These are phyloP conservation scores for Hydra vulgaris DNA, from an alignment of 30 jellyfish, hydroid and myxozoan species.

Conservation along the genomic window DNA sequence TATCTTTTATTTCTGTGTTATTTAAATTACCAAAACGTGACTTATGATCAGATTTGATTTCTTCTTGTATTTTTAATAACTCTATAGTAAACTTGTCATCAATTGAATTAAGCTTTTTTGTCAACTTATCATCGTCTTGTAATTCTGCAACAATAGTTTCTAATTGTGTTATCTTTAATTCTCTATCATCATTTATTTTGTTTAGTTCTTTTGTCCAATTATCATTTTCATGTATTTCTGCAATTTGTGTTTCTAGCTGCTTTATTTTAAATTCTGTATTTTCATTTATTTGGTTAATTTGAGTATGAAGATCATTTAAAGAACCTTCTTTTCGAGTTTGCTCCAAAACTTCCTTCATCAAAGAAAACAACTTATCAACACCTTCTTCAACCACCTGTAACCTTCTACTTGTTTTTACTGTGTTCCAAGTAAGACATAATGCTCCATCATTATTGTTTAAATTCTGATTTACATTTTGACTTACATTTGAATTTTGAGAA, in stretches of 20 bases:
- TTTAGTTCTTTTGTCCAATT: neutral
- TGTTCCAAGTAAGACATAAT: constrained; percentile 43
- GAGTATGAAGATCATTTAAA: neutral
- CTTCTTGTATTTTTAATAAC: neutral
- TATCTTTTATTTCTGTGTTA: neutral
- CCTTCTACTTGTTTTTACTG: constrained; percentile 35
- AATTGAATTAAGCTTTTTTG: neutral
- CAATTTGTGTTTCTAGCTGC: neutral
- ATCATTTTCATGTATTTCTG: neutral
- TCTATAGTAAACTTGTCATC: neutral
- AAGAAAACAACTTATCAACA: constrained; percentile 51
- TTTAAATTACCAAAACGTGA: neutral
- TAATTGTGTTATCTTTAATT: neutral
- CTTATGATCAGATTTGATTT: neutral
- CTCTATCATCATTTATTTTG: neutral
- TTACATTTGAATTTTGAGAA: neutral
- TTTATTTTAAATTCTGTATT: neutral
- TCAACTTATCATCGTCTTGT: neutral
- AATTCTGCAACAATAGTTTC: neutral
- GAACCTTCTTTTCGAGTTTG: neutral
- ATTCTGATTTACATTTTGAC: neutral
- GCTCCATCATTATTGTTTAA: neutral
- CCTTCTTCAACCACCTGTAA: constrained; percentile 63
- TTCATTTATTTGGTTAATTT: neutral
- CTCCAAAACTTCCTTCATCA: constrained; percentile 8